phyloP scores from a whole-genome alignment of 2,113 vertebrate species.

The Anthoscopus minutus region DNA sequence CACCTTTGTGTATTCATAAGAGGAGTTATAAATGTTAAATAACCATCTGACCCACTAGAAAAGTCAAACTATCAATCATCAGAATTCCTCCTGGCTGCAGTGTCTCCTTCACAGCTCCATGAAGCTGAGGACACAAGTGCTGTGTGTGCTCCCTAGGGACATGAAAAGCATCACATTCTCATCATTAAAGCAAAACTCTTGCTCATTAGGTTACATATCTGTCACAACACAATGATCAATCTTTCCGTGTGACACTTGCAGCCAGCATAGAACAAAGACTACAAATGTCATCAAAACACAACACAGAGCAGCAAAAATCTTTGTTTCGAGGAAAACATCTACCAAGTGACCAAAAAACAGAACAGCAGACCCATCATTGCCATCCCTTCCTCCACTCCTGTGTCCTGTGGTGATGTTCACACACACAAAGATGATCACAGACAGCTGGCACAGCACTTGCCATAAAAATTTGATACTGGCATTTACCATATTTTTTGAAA shows the following conservation, averaged over 20 bases:
- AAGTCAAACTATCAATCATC: neutral
- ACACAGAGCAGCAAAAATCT: neutral
- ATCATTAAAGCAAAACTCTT: neutral
- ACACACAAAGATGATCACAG: neutral
- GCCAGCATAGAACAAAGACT: neutral
- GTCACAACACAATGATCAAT: neutral
- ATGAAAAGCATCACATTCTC: neutral
- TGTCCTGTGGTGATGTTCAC: neutral
- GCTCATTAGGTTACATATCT: neutral
- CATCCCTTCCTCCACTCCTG: fast-evolving
- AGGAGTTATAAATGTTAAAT: neutral
- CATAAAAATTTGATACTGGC: neutral
- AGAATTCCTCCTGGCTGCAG: neutral
- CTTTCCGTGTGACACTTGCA: neutral
- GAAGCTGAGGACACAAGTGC: neutral
- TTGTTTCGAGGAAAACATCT: fast-evolving
- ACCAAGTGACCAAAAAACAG: neutral
- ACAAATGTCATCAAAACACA: neutral
- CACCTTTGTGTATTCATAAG: neutral
- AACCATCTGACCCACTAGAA: neutral
- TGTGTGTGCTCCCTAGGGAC: neutral
- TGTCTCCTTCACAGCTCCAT: neutral
- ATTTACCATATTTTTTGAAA: neutral
- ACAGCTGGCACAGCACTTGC: fast-evolving
- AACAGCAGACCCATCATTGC: neutral